Base-by-base conservation (phyloP, 2,888 invertebrate species). In the Auanema freiburgensis region DNA sequence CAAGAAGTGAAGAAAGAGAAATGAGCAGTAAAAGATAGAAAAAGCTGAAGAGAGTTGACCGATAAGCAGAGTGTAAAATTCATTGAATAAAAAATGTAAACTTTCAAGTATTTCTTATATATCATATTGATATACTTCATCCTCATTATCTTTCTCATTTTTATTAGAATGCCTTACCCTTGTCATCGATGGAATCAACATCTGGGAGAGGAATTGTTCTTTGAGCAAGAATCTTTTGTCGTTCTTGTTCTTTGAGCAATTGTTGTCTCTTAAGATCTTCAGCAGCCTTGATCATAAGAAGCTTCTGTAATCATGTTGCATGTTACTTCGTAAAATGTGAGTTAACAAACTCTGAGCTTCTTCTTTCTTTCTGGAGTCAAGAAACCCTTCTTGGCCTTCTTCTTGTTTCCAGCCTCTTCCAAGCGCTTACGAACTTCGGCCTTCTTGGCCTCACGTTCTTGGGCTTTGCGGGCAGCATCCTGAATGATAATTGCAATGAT, bases 181-280 rank as follows among this genome's bases (percentile, higher is more conserved):
- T 93, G 86, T 91, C 81, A 14, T 82, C 72, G 63, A 83, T 93
- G 84, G 91, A 91, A 85, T 92, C 91, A 76, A 93, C 92, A 85
- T 92, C 87, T 56, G 91, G 90, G 88, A 93, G 92, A 79, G 93
- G 89, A 86, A 91, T 91, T 86, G 93, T 93, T 85, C 95, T 90
- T 86, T 94, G 92, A 85, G 92, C 92, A 86, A 95, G 93, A 88
- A 93, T 74, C 71, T 92, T 91, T 88, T 94, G 92, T 86, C 95
- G 91, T 87, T 96, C 97, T 77, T 94, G 93, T 66, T 95, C 94
- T 89, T 97, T 96, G 86, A 93, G 91, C 88, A 96, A 93, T 87
- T 97, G 96, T 88, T 98, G 96, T 87, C 95, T 95, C 89, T 96
- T 96, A 88, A 98, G 88, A 87, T 98, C 97, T 87, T 98, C 97